These are phyloP conservation scores for Calycopis cecrops DNA, from an alignment of 1,140 invertebrate genomes.

Conservation along the genomic window DNA sequence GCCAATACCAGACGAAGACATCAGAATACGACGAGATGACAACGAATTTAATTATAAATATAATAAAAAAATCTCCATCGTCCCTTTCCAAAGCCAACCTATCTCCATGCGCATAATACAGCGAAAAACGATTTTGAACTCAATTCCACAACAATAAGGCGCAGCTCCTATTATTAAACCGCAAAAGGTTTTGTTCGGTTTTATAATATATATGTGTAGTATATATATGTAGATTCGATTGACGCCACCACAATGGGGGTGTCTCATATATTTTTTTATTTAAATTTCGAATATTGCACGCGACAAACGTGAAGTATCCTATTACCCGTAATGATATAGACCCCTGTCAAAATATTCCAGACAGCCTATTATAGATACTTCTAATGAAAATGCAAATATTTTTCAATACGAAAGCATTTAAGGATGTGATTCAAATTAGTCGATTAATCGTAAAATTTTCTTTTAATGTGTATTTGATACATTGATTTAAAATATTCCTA, in stretches of 20 bases:
- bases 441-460: no score
- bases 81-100: constrained; percentile 51
- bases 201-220: constrained; percentile 64
- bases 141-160: constrained; percentile 20
- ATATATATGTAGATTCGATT: constrained; percentile 60
- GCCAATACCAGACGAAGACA: constrained; percentile 67
- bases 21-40: constrained; percentile 61
- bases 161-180: constrained; percentile 3
- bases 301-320: constrained; percentile 52
- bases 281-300: constrained; percentile 49
- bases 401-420: no score
- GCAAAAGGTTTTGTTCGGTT: constrained; percentile 27
- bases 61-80: constrained; percentile 69
- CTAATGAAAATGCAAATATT: no score
- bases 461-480: no score
- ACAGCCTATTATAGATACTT: no score
- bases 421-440: no score
- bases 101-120: constrained; percentile 24
- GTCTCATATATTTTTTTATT: constrained; percentile 57
- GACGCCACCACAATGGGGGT: constrained; percentile 61
- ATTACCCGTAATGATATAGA: constrained; percentile 42
- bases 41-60: constrained; percentile 73
- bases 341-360: constrained; percentile 26
- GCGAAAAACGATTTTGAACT: constrained; percentile 30
- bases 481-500: no score